Base-by-base conservation (phyloP, 2,797 vertebrate genomes). In the Silurus aristotelis region DNA sequence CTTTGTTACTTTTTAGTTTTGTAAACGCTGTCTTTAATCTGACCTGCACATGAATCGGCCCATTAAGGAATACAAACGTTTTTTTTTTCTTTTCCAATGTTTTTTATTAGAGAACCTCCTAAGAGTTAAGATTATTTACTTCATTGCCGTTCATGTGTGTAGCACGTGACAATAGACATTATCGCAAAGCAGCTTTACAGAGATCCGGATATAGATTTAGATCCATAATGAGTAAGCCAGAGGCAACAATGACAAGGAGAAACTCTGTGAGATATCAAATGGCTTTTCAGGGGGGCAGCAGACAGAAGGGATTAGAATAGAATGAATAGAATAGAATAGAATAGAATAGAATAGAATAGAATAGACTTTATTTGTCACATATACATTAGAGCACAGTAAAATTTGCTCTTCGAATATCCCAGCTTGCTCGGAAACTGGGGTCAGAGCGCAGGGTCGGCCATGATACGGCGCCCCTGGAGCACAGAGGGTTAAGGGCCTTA, bases 1-100 rank as follows among this genome's bases (percentile, higher is more conserved):
- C 77, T 70, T 86, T 85, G 55, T n/a, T 86, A 86, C 79, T 67
- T 87, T 77, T 71, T 14, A 70, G 67, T 43, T 55, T 78, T 3
- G 25, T 31, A 5, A 68, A 22, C 60, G 46, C 4, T 84, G 58
- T 12, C 2, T 60, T 68, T 55, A 80, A 43, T 75, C 14, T 31
- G 76, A 85, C 31, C 55, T 52, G 10, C 73, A 58, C 1, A 13
- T 84, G 58, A 12, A 63, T 17, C 38, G 22, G 15, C 76, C 43
- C 38, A 71, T 46, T 75, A 31, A 55, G 14, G 14, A 86, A 77
- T 9, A 20, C 31, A 17, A 22, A 22, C 3, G 25, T 56, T 12
- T 58, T 20, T 31, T 25, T 14, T 55, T 55, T 27, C 19, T 20
- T 73, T 73, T 55, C 6, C 6, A 31, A 31, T 3, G 48, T 52